Base-by-base conservation (phyloP, 2,888 invertebrate genomes). In the Lordiphosa fenestrarum region DNA sequence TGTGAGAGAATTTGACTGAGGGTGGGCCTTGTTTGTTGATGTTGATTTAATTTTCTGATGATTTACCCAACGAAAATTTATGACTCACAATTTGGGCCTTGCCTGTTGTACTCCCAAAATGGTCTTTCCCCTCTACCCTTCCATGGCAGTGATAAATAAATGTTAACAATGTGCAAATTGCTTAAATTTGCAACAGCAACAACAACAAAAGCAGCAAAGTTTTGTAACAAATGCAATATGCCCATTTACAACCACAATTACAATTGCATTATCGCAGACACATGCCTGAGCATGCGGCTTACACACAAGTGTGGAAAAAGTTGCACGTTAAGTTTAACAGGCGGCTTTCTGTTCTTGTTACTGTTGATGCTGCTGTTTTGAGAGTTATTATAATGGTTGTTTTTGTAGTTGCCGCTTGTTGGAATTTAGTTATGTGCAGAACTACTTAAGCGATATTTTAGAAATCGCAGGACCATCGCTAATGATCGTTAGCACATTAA, bases 121-220 rank as follows among this genome's bases (percentile, higher is more conserved):
- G n/a, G 13, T 9, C 33, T 35, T n/a, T 12, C 7, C 39, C 6
- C 23, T 40, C 39, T 13, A 6, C 5, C 35, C 2, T 3, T 39
- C 9, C 13, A 7, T 6, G 74, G 77, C 71, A 78, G 63, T 77
- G 75, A 78, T 71, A 77, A 74, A 74, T 69, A 78, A 74, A 74
- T 74, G 74, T 74, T 74, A 77, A 77, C 74, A 74, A 78, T 69
- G 78, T 78, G 74, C 68, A 74, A 74, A 78, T 77, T 77, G 74
- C 68, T 77, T 66, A 71, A 66, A 68, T 64, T 77, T 64, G 59
- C 50, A 35, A 38, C 42, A 37, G 19, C 70, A 71, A n/a, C n/a
- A n/a, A 30, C 38, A 48, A 15, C 50, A 35, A 38, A 65, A 71
- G 15, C 15, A 15, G 19, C 38, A 48, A 71, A 59, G 54, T 62